Conservation (phyloP, 2,797 vertebrate genomes). For the Hypotaenidia philippensis region DNA sequence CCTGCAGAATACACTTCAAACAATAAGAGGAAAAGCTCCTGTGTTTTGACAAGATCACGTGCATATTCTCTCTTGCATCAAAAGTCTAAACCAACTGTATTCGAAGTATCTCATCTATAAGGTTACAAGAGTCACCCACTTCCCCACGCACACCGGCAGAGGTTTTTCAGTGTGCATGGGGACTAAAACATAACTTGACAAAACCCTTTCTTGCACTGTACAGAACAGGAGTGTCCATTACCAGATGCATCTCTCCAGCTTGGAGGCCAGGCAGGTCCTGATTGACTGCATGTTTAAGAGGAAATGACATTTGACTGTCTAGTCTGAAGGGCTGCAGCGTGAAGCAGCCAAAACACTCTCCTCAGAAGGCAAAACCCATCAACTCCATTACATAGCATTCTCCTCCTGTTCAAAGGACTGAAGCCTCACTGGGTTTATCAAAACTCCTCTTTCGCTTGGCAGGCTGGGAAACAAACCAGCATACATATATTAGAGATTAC, state of each 20-base stretch:
- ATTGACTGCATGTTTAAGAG: not conserved
- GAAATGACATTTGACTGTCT: not conserved
- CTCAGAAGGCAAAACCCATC: constrained; percentile 4
- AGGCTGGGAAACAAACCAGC: not conserved
- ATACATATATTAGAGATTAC: not conserved
- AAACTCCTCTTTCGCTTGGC: not conserved
- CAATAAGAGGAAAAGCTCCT: not conserved
- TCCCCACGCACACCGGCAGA: rapidly evolving
- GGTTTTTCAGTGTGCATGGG: not conserved
- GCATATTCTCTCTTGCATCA: not conserved
- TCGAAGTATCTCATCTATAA: not conserved
- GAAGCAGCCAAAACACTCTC: not conserved
- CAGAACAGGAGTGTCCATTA: not conserved
- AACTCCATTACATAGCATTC: not conserved
- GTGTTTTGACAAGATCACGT: not conserved
- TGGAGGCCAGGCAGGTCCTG: not conserved
- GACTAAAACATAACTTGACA: not conserved
- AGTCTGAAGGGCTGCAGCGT: not conserved
- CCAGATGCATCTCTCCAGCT: not conserved
- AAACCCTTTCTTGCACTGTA: not conserved
- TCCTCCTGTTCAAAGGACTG: not conserved
- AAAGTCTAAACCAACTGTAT: not conserved
- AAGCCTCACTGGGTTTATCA: not conserved
- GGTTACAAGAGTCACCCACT: not conserved
- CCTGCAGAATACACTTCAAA: not conserved